These are phyloP conservation scores for Monarcha castaneiventris DNA, from an alignment of 2,113 vertebrate genomes.

Conservation along the genomic window DNA sequence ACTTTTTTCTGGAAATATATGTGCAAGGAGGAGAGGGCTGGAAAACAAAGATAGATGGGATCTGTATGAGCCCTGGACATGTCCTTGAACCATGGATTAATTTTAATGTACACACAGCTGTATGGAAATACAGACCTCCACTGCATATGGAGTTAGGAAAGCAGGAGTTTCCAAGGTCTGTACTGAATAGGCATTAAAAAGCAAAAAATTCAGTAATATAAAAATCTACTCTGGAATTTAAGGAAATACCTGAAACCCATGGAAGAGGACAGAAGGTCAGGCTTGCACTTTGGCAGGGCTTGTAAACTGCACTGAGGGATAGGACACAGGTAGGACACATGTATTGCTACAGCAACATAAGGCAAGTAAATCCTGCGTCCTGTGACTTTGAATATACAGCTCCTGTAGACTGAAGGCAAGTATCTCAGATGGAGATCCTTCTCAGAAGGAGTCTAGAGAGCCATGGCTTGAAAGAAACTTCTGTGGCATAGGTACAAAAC, in stretches of 20 bases:
- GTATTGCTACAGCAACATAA: neutral
- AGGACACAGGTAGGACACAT: fast-evolving
- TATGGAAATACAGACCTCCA: neutral
- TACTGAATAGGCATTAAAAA: neutral
- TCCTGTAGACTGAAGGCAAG: neutral
- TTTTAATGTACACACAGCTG: neutral
- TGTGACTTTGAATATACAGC: neutral
- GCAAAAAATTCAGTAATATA: neutral
- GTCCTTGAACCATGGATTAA: neutral
- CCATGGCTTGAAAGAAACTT: neutral
- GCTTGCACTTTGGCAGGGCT: neutral
- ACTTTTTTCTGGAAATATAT: neutral
- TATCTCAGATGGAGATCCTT: neutral
- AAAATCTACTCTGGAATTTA: neutral
- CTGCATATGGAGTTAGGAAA: neutral
- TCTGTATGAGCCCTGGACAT: neutral
- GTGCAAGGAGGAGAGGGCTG: neutral
- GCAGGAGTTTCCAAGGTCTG: neutral
- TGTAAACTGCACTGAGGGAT: neutral
- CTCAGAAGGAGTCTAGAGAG: neutral
- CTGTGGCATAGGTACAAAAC: neutral
- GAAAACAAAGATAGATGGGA: neutral
- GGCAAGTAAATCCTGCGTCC: neutral
- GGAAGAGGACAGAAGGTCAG: neutral
- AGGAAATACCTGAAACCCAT: neutral